Percentiles rank a stretch among this genome's conserved stretches.
Conservation (phyloP, 2,888 invertebrate species). For the Cremastobaeus sp. region DNA sequence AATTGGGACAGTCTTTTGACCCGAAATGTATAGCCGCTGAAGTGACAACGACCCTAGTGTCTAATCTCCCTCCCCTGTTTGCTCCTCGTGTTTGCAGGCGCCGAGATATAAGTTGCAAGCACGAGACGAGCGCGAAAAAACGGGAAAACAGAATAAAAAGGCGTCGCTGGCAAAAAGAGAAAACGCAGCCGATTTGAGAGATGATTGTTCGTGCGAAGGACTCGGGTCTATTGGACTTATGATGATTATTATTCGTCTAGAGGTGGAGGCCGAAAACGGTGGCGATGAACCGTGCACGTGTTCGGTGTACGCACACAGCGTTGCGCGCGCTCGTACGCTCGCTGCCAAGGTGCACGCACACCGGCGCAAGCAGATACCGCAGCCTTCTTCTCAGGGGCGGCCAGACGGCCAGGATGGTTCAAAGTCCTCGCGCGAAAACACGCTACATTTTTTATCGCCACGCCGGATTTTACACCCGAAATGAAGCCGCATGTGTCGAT, state of each 20-base stretch:
- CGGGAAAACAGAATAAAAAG: background rate
- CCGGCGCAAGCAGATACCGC: slow-evolving; percentile 15
- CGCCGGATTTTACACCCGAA: slow-evolving; percentile 30
- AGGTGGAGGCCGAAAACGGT: slow-evolving; percentile 59
- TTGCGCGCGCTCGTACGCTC: slow-evolving; percentile 46
- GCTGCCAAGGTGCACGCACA: slow-evolving; percentile 50
- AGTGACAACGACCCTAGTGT: no score
- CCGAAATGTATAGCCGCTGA: no score
- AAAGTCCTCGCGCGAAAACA: slow-evolving; percentile 69
- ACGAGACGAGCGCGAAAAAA: no score
- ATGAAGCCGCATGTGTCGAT: slow-evolving; percentile 14
- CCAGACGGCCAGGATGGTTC: slow-evolving; percentile 67
- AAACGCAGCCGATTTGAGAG: background rate
- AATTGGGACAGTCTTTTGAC: no score
- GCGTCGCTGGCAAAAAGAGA: background rate
- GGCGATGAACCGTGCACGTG: slow-evolving; percentile 60
- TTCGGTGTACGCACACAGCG: slow-evolving; percentile 25
- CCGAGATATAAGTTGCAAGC: slow-evolving; percentile 23
- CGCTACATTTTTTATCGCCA: no score
- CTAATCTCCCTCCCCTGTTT: no score
- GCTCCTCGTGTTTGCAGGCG: no score
- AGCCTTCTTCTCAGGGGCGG: slow-evolving; percentile 68
- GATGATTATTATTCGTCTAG: slow-evolving; percentile 48
- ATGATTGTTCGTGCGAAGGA: slow-evolving; percentile 35
- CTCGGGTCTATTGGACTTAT: slow-evolving; percentile 13